Evolutionary conservation across 2,888 invertebrate species (phyloP).

Genomic region (Xanthia icteritia): DNA sequence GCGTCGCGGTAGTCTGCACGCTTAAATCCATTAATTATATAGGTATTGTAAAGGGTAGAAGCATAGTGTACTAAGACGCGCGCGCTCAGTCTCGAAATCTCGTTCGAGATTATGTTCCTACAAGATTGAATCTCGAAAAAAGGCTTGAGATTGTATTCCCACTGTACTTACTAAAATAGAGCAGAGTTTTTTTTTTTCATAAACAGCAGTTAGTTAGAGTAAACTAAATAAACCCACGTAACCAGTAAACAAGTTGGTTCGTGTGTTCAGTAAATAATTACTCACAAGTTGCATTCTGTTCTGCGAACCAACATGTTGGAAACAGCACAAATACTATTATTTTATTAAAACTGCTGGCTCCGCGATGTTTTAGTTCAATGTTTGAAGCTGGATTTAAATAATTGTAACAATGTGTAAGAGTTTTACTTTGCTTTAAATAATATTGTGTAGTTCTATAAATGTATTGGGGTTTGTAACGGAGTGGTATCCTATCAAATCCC

Average conservation of each 20-base stretch:
- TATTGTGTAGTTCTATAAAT: neutral
- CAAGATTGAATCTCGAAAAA: neutral
- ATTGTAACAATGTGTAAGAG: neutral
- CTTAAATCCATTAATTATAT: too few relatives aligned
- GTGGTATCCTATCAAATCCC: neutral
- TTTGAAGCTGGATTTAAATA: conserved; percentile 21
- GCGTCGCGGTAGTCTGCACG: too few relatives aligned
- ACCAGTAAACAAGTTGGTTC: conserved; percentile 14
- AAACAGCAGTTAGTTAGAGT: neutral
- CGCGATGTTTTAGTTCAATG: neutral
- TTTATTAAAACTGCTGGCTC: conserved; percentile 34
- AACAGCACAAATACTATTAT: conserved; percentile 15
- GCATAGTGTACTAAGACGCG: neutral
- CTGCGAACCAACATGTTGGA: conserved; percentile 18
- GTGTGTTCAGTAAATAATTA: conserved; percentile 46
- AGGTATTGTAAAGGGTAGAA: neutral
- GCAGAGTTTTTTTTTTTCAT: neutral
- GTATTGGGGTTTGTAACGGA: neutral
- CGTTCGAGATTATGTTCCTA: neutral
- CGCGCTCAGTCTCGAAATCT: neutral
- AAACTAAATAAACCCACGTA: conserved; percentile 23
- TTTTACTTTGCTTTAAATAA: too few relatives aligned
- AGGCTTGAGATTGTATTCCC: neutral
- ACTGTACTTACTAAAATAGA: neutral
- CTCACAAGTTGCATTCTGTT: conserved; percentile 38